Conservation (phyloP, 1,140 invertebrate genomes). For the Drosophila erecta region DNA sequence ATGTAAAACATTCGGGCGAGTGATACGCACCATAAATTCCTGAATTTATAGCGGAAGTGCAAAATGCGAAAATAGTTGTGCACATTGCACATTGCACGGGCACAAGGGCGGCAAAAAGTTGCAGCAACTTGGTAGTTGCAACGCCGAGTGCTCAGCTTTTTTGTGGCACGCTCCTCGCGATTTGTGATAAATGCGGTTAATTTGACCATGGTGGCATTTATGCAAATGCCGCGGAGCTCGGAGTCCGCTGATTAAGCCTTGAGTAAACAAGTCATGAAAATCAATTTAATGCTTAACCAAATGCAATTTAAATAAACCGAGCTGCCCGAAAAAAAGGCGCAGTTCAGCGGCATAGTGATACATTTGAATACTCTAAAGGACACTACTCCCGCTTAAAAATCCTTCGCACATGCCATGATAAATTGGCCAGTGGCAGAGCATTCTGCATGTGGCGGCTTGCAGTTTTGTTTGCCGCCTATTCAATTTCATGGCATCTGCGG, state of each 20-base stretch:
- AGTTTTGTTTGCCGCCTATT: slow-evolving; percentile 20
- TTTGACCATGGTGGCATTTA: slow-evolving; percentile 60
- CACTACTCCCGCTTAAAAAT: neutral
- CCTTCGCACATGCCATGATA: slow-evolving; percentile 6
- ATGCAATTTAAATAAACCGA: slow-evolving; percentile 28
- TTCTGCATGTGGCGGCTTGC: neutral
- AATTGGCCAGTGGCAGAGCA: neutral
- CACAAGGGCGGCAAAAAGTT: slow-evolving; percentile 42
- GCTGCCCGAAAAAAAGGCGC: neutral
- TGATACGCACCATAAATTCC: slow-evolving; percentile 79
- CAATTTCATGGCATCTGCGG: slow-evolving; percentile 27
- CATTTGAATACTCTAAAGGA: slow-evolving; percentile 10
- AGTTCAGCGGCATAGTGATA: neutral
- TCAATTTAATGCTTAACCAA: slow-evolving; percentile 57
- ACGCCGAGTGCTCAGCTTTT: slow-evolving; percentile 6
- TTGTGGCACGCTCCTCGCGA: slow-evolving; percentile 25
- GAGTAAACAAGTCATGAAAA: slow-evolving; percentile 52
- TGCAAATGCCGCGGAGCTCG: slow-evolving; percentile 48
- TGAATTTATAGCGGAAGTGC: slow-evolving; percentile 78
- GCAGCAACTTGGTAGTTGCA: slow-evolving; percentile 7
- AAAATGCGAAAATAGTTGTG: slow-evolving; percentile 78
- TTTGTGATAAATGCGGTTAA: slow-evolving; percentile 70
- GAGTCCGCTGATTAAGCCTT: slow-evolving; percentile 2
- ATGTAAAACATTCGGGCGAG: slow-evolving; percentile 75
- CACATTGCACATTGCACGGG: slow-evolving; percentile 28